Evolutionary conservation across 2,113 vertebrate genomes (phyloP), one percentile per base, ranked within the genome.

Genomic region (Boulengerochromis microlepis): DNA sequence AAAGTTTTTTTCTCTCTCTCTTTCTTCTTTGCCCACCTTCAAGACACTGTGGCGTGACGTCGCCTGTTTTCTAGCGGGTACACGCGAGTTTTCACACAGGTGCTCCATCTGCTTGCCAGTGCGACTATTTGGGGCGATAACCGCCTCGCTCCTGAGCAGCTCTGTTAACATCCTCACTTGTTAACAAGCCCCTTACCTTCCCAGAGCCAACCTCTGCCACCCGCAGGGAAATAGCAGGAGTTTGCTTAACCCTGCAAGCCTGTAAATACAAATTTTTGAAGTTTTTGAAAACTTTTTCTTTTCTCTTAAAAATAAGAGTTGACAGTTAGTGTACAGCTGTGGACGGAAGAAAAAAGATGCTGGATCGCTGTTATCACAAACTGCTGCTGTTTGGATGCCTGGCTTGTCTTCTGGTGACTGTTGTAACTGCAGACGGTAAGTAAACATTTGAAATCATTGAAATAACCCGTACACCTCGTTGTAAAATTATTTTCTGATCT

Each of bases 31-130:
- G 56, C 87, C 87, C 92, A 86, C 82, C 87, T 89, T 90, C 85
- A 89, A 87, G 88, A 90, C 88, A 84, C 85, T 89, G 92, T 91
- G 92, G 90, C 95, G 90, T 96, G 95, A 95, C 96, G 96, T 95
- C 88, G 42, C 45, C 45, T 52, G 74, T 97, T 97, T 96, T 96
- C 96, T 83, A n/a, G 95, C 97, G 90, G 90, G 76, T 69, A 71
- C 86, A 82, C 94, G 97, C 83, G 92, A 97, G 93, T 97, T 98
- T 97, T 98, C 97, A 93, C 97, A 97, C 95, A 83, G 82, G 87
- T 80, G 92, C 94, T 95, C 90, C 89, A 97, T 87, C 85, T 94
- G 95, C 90, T 82, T 89, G 95, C 93, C 94, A 95, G 92, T 91
- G 94, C 89, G 94, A 93, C 89, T 95, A 94, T 93, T 87, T 94